Base-by-base conservation (phyloP, 2,888 invertebrate genomes). In the Pristionchus arcanus region DNA sequence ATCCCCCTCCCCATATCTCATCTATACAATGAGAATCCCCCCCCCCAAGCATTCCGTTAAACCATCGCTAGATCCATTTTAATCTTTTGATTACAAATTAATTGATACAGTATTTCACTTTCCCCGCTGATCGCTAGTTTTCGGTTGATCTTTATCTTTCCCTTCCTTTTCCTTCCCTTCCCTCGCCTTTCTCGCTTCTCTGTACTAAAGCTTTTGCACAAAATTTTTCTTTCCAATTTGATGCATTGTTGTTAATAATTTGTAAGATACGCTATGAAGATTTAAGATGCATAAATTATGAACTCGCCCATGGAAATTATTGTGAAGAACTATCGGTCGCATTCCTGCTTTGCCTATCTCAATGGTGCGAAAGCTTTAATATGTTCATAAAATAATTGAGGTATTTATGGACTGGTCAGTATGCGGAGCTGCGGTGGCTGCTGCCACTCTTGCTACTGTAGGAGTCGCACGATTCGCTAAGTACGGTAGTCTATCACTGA, bases 321-420 rank as follows among this genome's bases (percentile, higher is more conserved):
- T 74, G 15, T 74, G 16, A 15, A n/a, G 55, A 81, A 13, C 11
- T 49, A 21, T 15, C 31, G 55, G 84, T 84, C 55, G 9, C 25
- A 55, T 15, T 84, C 55, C 53, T 16, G 31, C 7, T 49, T 13
- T 34, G 55, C n/a, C 53, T 84, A 55, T 84, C 31, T 84, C 16
- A 53, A 84, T n/a, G 28, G 53, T 28, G 55, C 19, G 4, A 55
- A 55, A 49, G n/a, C 28, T 9, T 55, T 84, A 28, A 37, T 31
- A 53, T 55, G 55, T 84, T 31, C n/a, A n/a, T n/a, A n/a, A n/a
- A n/a, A n/a, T n/a, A n/a, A n/a, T n/a, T n/a, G n/a, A n/a, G n/a
- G n/a, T n/a, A n/a, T n/a, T n/a, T n/a, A 84, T 84, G 84, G 84
- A 84, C 28, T 84, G 53, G 84, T 31, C 84, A 28, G 31, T 55